phyloP scores from a whole-genome alignment of 2,113 vertebrate species.

The Nibea albiflora region DNA sequence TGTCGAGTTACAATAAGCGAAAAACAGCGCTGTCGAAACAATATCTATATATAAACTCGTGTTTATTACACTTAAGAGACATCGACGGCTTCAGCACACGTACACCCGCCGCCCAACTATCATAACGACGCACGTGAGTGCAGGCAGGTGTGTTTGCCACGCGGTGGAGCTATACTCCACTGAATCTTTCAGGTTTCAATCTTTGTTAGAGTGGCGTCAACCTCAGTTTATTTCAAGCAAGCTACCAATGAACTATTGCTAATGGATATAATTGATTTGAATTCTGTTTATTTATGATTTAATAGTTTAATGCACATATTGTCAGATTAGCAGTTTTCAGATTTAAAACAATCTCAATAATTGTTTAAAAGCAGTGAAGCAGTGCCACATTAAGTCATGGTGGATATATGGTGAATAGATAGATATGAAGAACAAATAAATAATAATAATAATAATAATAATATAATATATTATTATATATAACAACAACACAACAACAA shows the following conservation, averaged over 20 bases:
- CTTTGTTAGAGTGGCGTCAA: not conserved
- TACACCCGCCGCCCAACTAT: not conserved
- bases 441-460: too few species aligned
- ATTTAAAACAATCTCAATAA: too few species aligned
- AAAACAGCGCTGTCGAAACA: not conserved
- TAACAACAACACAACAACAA: too few species aligned
- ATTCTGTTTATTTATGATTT: not conserved
- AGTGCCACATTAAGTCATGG: too few species aligned
- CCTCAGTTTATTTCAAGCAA: not conserved
- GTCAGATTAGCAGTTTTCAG: not conserved
- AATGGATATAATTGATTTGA: too few species aligned
- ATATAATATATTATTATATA: too few species aligned
- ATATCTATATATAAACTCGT: not conserved
- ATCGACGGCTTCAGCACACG: not conserved
- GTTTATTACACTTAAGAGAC: not conserved
- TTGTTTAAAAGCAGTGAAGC: too few species aligned
- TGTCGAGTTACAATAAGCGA: not conserved
- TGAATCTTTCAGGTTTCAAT: not conserved
- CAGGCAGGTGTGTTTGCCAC: constrained; percentile 23
- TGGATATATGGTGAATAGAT: too few species aligned
- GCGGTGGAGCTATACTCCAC: constrained; percentile 30
- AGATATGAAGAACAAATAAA: not conserved
- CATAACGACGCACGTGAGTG: not conserved
- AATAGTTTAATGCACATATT: not conserved
- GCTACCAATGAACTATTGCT: not conserved